A percentile compares a stretch with the other conserved stretches of the same genome.
Conservation (phyloP, 2,888 invertebrate genomes). For the Macrophya annulata region DNA sequence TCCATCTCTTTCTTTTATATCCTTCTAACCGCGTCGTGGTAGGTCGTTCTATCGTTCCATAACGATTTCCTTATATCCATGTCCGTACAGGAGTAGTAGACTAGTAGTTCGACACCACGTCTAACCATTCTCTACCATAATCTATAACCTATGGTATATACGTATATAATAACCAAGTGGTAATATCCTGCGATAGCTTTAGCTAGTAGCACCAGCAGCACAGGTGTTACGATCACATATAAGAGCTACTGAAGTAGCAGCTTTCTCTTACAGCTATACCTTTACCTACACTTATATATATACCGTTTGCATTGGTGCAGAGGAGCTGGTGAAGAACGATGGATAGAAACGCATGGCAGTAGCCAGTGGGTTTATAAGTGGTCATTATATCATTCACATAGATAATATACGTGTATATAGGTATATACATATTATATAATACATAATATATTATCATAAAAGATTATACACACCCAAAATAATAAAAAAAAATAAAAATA, state of each 20-base stretch:
- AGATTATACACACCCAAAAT: background rate
- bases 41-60: background rate
- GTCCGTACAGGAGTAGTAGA: too few relatives aligned
- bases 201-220: background rate
- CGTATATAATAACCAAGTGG: background rate
- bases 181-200: background rate
- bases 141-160: background rate
- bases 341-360: conserved; percentile 40
- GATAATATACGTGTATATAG: background rate
- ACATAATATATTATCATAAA: background rate
- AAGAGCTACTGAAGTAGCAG: background rate
- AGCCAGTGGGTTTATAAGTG: conserved; percentile 13
- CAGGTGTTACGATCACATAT: background rate
- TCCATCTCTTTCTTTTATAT: background rate
- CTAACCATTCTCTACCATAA: background rate
- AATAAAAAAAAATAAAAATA: background rate
- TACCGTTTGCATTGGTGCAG: background rate
- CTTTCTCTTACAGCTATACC: conserved; percentile 28
- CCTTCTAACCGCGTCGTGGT: background rate
- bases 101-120: background rate
- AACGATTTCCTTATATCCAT: too few relatives aligned
- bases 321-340: background rate
- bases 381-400: conserved; percentile 17
- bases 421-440: background rate
- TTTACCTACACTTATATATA: background rate